Evolutionary conservation across 2,797 vertebrate species (phyloP).

Genomic region (Aulostomus chinensis): DNA sequence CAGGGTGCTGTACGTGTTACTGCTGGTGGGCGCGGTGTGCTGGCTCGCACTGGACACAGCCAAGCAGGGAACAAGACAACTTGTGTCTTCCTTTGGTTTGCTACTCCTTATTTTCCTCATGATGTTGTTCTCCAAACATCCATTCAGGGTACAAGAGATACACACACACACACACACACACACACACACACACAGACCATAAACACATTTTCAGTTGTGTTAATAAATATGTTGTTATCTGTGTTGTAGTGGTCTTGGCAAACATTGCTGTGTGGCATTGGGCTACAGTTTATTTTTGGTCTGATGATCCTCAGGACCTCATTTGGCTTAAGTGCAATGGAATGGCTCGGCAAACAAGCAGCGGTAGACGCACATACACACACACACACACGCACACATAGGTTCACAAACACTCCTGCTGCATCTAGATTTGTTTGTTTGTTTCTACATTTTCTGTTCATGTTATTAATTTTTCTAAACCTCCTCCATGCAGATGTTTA

Average conservation of each 20-base stretch:
- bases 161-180: not conserved
- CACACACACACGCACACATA: not conserved
- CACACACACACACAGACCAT: not conserved
- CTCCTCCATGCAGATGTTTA: slow-evolving; percentile 75
- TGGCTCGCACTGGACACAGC: slow-evolving; percentile 86
- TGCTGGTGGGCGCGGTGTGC: slow-evolving; percentile 66
- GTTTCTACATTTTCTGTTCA: too few species aligned
- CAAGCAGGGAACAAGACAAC: slow-evolving; percentile 73
- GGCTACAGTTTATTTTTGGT: slow-evolving; percentile 85
- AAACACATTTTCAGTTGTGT: too few species aligned
- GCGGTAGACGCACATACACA: slow-evolving; percentile 70
- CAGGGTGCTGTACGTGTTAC: slow-evolving; percentile 72
- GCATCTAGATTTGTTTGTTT: too few species aligned
- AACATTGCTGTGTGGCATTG: slow-evolving; percentile 82
- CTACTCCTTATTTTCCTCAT: slow-evolving; percentile 77
- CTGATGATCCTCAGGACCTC: slow-evolving; percentile 84
- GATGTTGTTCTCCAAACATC: slow-evolving; percentile 87
- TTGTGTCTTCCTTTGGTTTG: slow-evolving; percentile 87
- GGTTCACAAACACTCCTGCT: not conserved
- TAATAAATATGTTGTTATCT: too few species aligned
- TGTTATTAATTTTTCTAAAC: not conserved
- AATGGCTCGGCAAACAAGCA: slow-evolving; percentile 83
- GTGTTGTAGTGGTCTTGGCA: slow-evolving; percentile 81
- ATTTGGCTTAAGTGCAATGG: slow-evolving; percentile 76
- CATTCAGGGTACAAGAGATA: slow-evolving; percentile 74